Conservation (phyloP, 2,113 vertebrate genomes). For the Argyrosomus japonicus region DNA sequence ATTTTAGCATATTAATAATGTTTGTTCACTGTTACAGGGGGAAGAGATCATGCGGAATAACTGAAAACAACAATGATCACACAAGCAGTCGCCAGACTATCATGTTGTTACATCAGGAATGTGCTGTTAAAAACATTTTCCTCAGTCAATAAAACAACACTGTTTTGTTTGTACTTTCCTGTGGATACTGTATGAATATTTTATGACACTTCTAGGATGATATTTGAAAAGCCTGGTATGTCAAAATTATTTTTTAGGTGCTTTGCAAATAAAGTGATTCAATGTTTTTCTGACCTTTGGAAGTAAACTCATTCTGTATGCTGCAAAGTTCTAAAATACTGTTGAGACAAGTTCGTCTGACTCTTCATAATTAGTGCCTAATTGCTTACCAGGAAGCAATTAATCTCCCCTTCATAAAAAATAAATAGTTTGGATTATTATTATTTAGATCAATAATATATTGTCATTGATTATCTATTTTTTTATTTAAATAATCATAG, state of each 20-base stretch:
- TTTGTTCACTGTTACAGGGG: slow-evolving; percentile 22
- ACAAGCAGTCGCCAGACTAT: background rate
- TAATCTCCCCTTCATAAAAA: background rate
- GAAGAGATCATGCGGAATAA: background rate
- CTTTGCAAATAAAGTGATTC: slow-evolving; percentile 6
- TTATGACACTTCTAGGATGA: no score
- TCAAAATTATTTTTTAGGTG: background rate
- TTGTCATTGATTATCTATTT: background rate
- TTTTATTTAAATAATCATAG: background rate
- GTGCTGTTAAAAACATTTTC: background rate
- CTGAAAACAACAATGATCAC: background rate
- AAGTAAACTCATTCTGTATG: background rate
- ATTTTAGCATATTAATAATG: background rate
- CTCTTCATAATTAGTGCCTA: background rate
- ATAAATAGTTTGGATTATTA: background rate
- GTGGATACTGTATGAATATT: background rate
- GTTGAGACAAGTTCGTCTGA: background rate
- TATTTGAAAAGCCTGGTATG: background rate
- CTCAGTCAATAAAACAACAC: background rate
- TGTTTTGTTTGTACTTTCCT: background rate
- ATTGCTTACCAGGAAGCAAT: background rate
- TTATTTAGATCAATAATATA: no score
- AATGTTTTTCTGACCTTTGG: background rate
- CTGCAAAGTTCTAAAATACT: background rate
- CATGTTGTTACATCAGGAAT: background rate